Evolutionary conservation across 2,797 vertebrate species (phyloP).

Genomic region (Karalla daura): DNA sequence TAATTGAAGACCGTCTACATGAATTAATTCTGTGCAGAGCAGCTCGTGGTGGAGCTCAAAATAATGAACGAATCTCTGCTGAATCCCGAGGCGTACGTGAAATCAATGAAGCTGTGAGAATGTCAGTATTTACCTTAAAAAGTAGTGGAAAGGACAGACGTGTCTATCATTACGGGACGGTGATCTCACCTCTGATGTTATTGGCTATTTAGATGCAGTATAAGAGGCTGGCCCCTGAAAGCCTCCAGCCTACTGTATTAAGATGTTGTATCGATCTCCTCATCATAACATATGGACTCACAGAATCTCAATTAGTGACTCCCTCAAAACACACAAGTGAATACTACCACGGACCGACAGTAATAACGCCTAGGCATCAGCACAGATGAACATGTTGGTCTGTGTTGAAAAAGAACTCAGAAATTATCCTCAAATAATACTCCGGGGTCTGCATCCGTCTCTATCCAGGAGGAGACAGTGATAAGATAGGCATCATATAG

Average conservation of each 20-base stretch:
- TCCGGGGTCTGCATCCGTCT: slow-evolving; percentile 39
- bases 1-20: slow-evolving; percentile 2
- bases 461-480: slow-evolving; percentile 19
- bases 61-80: background rate
- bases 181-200: slow-evolving; percentile 34
- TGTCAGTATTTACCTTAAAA: slow-evolving; percentile 20
- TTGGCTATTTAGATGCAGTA: slow-evolving; percentile 44
- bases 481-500: slow-evolving; percentile 44
- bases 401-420: slow-evolving; percentile 34
- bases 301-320: slow-evolving; percentile 56
- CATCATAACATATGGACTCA: slow-evolving; percentile 63
- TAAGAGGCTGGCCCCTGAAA: slow-evolving; percentile 26
- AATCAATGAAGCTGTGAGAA: slow-evolving; percentile 20
- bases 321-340: slow-evolving; percentile 6
- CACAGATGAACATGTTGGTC: slow-evolving; percentile 48
- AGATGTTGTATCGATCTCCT: slow-evolving; percentile 73
- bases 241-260: slow-evolving; percentile 58
- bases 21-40: background rate
- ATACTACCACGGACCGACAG: background rate
- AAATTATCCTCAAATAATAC: slow-evolving; percentile 45
- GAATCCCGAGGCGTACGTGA: slow-evolving; percentile 1
- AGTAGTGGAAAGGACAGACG: background rate
- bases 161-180: background rate
- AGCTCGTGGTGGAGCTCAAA: background rate
- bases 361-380: slow-evolving; percentile 43